Base-by-base conservation (phyloP, 2,113 vertebrate species). In the Aphyosemion australe region DNA sequence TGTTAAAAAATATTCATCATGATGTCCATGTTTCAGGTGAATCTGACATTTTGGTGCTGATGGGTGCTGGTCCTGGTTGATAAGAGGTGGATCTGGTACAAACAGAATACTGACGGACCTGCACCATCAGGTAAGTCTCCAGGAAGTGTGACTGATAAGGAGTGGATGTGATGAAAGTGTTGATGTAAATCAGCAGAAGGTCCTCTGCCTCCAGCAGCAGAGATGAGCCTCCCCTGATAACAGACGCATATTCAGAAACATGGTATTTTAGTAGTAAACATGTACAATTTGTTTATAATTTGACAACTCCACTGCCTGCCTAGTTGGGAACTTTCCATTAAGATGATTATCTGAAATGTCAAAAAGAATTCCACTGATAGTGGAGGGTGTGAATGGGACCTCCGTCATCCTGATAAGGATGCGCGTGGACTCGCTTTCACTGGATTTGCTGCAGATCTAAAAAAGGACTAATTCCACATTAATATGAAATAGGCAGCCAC, bases 301-400 rank as follows among this genome's bases (percentile, higher is more conserved):
- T 87, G 85, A 89, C 90, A 89, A 88, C 80, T 76, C 82, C 62
- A 63, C 71, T 51, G 5, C 70, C 80, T 58, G 68, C 85, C 74
- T 87, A 69, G 75, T 76, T 77, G 84, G 67, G 72, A 72, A 79
- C 83, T 83, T 87, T 87, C 84, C 49, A 75, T 86, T 82, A 72
- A 81, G 89, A 92, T 91, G 76, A 65, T 76, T 88, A 92, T 92
- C 92, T 83, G 74, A 90, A 93, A 91, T 92, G 91, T 90, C 90
- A 91, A 90, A 92, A 90, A 88, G 88, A 90, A 90, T 90, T 86
- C 87, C 65, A 72, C 85, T 66, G 87, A 92, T 89, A 91, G 85
- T 87, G 75, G 90, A 80, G 61, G 61, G 74, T 87, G 72, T 90
- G 84, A 91, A 90, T 87, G 63, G 84, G 83, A 82, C 73, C 83